Conservation (phyloP, 30 jellyfish, hydroid and myxozoan genomes). For the Aurelia aurita complex sp. Pacific region DNA sequence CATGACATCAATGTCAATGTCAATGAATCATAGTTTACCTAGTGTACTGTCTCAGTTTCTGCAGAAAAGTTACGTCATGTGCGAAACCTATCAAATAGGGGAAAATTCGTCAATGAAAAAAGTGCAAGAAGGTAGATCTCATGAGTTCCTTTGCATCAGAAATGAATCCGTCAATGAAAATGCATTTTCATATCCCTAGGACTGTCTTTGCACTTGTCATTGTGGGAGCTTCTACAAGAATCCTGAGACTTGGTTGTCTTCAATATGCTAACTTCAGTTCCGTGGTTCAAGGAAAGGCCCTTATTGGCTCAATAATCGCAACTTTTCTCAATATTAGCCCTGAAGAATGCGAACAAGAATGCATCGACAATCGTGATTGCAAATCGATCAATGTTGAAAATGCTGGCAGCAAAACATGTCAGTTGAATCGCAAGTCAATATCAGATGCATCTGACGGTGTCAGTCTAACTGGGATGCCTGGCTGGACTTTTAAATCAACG, state of each 20-base stretch:
- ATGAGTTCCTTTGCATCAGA: no score
- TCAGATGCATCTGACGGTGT: conserved; percentile 19
- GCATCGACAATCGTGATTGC: conserved; percentile 2
- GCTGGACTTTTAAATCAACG: conserved; percentile 34
- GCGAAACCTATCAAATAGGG: no score
- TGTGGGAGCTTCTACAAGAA: not conserved
- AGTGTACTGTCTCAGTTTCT: no score
- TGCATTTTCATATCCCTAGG: no score
- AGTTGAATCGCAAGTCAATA: not conserved
- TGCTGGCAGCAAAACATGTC: conserved; percentile 1
- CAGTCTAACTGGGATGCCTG: not conserved
- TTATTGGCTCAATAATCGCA: not conserved
- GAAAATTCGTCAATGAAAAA: no score
- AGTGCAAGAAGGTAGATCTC: no score
- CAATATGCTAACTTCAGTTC: conserved; percentile 9
- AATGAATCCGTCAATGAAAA: no score
- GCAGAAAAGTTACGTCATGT: no score
- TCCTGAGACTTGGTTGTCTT: not conserved
- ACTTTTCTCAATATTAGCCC: not conserved
- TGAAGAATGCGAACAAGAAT: conserved; percentile 2
- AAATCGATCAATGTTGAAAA: conserved; percentile 2
- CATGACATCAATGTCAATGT: no score
- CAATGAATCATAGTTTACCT: no score
- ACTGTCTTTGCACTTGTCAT: not conserved
- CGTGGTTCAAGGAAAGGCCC: not conserved